A percentile compares a stretch with the other conserved stretches of the same genome.
These are phyloP conservation scores for Pachliopta kotzebuea DNA, from an alignment of 2,888 invertebrate genomes.

Conservation along the genomic window DNA sequence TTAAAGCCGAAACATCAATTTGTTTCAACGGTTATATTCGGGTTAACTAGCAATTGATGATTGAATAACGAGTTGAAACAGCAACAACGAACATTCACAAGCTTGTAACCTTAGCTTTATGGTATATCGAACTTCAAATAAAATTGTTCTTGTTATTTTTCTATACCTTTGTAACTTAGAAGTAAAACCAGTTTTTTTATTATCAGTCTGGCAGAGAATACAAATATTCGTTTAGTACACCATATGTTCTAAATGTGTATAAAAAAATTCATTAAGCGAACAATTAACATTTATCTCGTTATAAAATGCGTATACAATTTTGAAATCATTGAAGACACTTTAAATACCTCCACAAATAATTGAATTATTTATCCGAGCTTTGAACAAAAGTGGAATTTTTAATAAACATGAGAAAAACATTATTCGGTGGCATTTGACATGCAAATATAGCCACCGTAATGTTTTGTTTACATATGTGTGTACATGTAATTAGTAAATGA, in stretches of 20 bases:
- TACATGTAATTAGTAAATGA: conserved; percentile 15
- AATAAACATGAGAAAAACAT: conserved; percentile 21
- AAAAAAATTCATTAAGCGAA: too few species aligned
- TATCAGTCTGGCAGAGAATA: too few species aligned
- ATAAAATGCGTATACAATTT: too few species aligned
- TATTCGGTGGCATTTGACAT: conserved; percentile 22
- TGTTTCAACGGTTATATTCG: background rate
- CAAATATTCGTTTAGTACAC: too few species aligned
- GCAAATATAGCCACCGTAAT: conserved; percentile 16
- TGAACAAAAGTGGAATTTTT: conserved; percentile 19
- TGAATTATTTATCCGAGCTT: conserved; percentile 10
- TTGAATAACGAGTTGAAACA: background rate
- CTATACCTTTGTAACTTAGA: too few species aligned
- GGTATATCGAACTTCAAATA: too few species aligned
- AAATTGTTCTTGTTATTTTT: too few species aligned
- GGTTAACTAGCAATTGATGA: background rate
- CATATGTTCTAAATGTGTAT: too few species aligned
- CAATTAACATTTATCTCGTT: background rate
- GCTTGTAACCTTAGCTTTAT: conserved; percentile 5
- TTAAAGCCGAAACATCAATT: background rate
- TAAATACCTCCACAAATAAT: conserved; percentile 9
- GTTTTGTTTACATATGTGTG: conserved; percentile 13
- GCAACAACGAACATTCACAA: conserved; percentile 6
- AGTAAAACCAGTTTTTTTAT: too few species aligned
- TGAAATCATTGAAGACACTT: background rate